Evolutionary conservation across 2,113 vertebrate species (phyloP).

Genomic region (Hippocampus zosterae): DNA sequence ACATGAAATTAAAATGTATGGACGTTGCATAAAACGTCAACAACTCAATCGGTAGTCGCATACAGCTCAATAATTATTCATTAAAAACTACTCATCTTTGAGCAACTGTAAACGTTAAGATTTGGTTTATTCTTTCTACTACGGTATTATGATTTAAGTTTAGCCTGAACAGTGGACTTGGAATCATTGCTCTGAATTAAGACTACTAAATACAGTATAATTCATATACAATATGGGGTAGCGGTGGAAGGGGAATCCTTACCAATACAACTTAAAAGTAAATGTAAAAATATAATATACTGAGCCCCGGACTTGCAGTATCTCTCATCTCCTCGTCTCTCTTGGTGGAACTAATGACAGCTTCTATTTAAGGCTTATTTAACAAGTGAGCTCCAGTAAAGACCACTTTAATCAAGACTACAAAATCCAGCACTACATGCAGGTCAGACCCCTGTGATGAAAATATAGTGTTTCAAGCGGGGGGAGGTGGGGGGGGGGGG

Average conservation of each 20-base stretch:
- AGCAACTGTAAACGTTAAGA: background rate
- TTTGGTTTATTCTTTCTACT: background rate
- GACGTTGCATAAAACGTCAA: conserved; percentile 42
- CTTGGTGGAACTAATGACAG: conserved; percentile 57
- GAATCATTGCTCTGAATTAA: background rate
- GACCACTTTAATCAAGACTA: conserved; percentile 47
- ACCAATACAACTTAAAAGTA: conserved; percentile 14
- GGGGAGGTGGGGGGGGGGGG: conserved; percentile 55
- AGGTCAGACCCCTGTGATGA: conserved; percentile 48
- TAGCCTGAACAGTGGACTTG: too few species aligned
- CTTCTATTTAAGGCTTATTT: conserved; percentile 55
- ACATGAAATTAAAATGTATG: conserved; percentile 47
- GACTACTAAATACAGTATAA: background rate
- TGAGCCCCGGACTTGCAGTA: conserved; percentile 49
- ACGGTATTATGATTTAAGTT: conserved; percentile 12
- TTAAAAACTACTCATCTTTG: background rate
- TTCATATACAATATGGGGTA: background rate
- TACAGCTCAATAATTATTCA: background rate
- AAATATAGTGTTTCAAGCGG: conserved; percentile 41
- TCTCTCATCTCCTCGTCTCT: conserved; percentile 27
- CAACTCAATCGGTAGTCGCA: conserved; percentile 31
- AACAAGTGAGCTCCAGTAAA: conserved; percentile 50
- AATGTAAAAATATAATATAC: background rate
- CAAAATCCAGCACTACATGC: conserved; percentile 42
- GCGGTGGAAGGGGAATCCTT: background rate